phyloP scores from a whole-genome alignment of 2,888 invertebrate genomes.

The Ormyrus labotus region DNA sequence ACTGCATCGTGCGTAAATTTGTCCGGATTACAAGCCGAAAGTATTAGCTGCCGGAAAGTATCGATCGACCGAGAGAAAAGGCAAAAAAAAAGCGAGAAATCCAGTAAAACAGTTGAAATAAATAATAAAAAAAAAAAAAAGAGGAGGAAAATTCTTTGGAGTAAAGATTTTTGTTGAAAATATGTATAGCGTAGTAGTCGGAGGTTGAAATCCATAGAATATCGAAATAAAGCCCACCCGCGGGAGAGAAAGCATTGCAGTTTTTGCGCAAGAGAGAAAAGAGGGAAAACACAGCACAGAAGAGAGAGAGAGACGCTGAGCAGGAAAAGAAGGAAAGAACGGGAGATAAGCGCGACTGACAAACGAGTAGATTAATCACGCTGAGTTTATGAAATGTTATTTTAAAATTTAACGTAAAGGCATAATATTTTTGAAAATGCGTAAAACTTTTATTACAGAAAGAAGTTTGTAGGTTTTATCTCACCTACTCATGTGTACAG shows the following conservation, averaged over 20 bases:
- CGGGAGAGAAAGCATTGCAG: not conserved
- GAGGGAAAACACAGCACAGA: not conserved
- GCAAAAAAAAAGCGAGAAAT: slow-evolving; percentile 13
- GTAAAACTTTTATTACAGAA: too few relatives aligned
- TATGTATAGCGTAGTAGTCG: not conserved
- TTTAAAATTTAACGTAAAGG: too few relatives aligned
- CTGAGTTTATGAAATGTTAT: too few relatives aligned
- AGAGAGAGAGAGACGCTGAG: not conserved
- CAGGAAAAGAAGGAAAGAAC: not conserved
- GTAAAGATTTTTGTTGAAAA: slow-evolving; percentile 22
- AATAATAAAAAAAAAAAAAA: not conserved
- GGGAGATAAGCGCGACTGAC: too few relatives aligned
- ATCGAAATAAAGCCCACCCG: slow-evolving; percentile 21
- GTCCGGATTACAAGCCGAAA: not conserved
- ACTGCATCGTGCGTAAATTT: slow-evolving; percentile 13
- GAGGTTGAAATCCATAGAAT: slow-evolving; percentile 9
- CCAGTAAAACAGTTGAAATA: not conserved
- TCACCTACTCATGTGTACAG: too few relatives aligned
- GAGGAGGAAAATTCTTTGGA: not conserved
- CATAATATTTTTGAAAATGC: too few relatives aligned
- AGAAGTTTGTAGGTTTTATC: too few relatives aligned
- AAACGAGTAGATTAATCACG: too few relatives aligned
- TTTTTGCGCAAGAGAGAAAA: not conserved
- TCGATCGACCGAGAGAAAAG: slow-evolving; percentile 2
- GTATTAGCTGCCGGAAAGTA: not conserved